Percentiles rank a stretch among this genome's conserved stretches.
Evolutionary conservation across 1,140 invertebrate genomes (phyloP).

Genomic region (Solenopsis fugax): DNA sequence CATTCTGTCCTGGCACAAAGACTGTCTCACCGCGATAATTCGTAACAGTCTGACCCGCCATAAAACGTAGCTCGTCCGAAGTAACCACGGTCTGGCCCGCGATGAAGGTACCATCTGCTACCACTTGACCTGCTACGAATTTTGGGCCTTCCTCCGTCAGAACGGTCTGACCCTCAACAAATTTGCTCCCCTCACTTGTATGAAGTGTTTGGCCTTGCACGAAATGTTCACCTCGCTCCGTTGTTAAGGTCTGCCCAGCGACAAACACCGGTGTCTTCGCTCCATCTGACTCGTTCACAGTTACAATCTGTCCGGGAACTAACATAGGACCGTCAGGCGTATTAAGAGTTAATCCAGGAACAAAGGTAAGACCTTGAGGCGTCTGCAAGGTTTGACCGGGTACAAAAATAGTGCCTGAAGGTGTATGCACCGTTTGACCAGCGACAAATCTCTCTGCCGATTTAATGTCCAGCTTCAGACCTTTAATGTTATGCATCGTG

Average conservation of each 20-base stretch:
- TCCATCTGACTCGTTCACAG: constrained; percentile 77
- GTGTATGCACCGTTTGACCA: constrained; percentile 91
- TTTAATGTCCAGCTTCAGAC: constrained; percentile 89
- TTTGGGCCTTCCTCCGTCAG: constrained; percentile 89
- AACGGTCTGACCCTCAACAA: constrained; percentile 90
- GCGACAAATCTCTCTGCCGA: constrained; percentile 89
- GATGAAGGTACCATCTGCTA: constrained; percentile 87
- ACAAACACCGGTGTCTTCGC: constrained; percentile 85
- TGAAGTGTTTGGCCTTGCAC: constrained; percentile 87
- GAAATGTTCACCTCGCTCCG: constrained; percentile 81
- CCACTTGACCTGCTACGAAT: constrained; percentile 90
- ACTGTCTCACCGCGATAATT: constrained; percentile 86
- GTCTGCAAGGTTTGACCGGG: constrained; percentile 92
- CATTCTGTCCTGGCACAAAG: constrained; percentile 87
- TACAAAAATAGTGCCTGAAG: constrained; percentile 90
- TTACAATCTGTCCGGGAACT: constrained; percentile 90
- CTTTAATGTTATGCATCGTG: constrained; percentile 88
- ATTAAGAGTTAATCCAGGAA: constrained; percentile 91
- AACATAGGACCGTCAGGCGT: constrained; percentile 89
- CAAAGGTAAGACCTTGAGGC: constrained; percentile 89
- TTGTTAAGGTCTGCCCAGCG: constrained; percentile 85
- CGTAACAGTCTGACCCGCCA: constrained; percentile 88
- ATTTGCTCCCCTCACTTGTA: constrained; percentile 86
- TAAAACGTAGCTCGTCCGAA: constrained; percentile 87
- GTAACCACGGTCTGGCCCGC: constrained; percentile 91